Percentiles rank a stretch among this genome's conserved stretches.
Conservation (phyloP, 2,888 invertebrate genomes). For the Eugnorisma glareosa region DNA sequence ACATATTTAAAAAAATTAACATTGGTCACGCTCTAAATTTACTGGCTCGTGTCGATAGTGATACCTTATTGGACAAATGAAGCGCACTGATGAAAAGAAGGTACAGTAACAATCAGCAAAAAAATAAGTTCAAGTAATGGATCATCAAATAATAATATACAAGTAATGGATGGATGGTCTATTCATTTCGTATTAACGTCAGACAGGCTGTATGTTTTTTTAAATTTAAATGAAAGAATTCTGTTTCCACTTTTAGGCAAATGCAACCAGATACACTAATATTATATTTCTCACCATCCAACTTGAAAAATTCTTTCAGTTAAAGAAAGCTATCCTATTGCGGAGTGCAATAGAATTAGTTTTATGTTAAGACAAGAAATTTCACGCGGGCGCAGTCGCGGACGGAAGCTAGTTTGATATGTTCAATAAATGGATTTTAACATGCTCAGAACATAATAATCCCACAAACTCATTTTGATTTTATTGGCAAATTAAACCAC, state of each 20-base stretch:
- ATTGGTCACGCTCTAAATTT: not conserved
- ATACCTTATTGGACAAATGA: not conserved
- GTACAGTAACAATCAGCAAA: no score
- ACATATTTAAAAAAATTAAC: not conserved
- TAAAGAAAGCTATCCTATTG: not conserved
- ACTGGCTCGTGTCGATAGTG: not conserved
- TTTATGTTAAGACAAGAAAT: not conserved
- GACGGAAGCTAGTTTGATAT: not conserved
- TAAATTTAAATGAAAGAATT: not conserved
- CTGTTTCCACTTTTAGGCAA: not conserved
- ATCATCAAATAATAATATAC: no score
- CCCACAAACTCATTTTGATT: not conserved
- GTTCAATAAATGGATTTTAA: not conserved
- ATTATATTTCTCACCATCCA: not conserved
- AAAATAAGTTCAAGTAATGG: not conserved
- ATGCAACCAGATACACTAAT: not conserved
- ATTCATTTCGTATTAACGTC: not conserved
- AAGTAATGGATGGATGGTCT: not conserved
- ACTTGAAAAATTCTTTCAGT: not conserved
- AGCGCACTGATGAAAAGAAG: not conserved
- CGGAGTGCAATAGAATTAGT: not conserved
- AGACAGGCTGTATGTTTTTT: not conserved
- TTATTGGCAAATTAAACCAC: not conserved
- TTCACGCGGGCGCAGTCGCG: not conserved
- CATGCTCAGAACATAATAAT: not conserved